Evolutionary conservation across 2,888 invertebrate species (phyloP).

Genomic region (Heliothis peltigera): DNA sequence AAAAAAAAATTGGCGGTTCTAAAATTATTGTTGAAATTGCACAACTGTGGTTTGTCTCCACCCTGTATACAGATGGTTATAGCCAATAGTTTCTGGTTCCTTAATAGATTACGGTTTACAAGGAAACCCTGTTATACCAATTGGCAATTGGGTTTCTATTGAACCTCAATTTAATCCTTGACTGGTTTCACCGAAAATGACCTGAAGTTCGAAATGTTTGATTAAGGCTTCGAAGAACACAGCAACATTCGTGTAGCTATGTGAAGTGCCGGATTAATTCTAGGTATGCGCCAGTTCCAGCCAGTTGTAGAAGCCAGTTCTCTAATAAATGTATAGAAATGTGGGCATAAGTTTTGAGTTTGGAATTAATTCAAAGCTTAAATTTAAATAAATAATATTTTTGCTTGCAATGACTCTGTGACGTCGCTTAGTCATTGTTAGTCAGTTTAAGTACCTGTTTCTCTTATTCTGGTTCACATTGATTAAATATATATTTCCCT

Average conservation of each 20-base stretch:
- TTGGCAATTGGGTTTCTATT: background rate
- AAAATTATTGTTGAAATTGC: no score
- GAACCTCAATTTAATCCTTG: background rate
- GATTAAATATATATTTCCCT: no score
- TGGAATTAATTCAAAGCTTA: conserved; percentile 1
- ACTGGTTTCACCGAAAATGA: conserved; percentile 1
- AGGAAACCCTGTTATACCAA: background rate
- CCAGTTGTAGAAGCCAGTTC: conserved; percentile 41
- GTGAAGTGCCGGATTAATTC: background rate
- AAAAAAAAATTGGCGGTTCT: no score
- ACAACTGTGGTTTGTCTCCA: no score
- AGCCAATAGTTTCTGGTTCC: background rate
- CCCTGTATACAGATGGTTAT: no score
- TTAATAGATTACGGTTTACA: background rate
- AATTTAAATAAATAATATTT: background rate
- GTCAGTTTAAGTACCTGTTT: no score
- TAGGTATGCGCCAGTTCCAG: background rate
- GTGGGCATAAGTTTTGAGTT: conserved; percentile 13
- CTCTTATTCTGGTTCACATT: no score
- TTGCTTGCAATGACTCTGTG: background rate
- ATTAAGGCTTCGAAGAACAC: background rate
- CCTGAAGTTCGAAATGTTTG: background rate
- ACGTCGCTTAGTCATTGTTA: no score
- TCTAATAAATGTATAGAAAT: no score
- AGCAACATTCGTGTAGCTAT: background rate